These are phyloP conservation scores for Limnephilus auricula DNA, from an alignment of 2,888 invertebrate species.

Conservation along the genomic window DNA sequence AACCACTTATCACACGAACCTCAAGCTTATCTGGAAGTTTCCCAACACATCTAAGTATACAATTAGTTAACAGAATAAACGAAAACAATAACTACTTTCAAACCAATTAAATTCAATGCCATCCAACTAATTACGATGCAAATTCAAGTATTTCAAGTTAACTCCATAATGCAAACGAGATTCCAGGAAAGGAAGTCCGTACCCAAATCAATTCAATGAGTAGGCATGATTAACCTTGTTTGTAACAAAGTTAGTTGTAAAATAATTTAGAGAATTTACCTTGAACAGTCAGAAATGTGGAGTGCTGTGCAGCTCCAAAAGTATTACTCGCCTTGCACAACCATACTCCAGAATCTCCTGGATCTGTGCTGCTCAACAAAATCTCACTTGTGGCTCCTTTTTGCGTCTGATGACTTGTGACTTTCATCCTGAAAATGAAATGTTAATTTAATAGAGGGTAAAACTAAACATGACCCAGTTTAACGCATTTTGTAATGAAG, in stretches of 20 bases:
- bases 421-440: conserved; percentile 70
- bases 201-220: neutral
- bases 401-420: conserved; percentile 72
- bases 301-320: conserved; percentile 73
- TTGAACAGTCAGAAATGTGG: conserved; percentile 73
- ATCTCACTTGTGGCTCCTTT: conserved; percentile 72
- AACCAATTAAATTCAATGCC: neutral
- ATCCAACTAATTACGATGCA: too few relatives aligned
- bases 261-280: conserved; percentile 68
- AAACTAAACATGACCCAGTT: neutral
- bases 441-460: neutral
- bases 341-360: conserved; percentile 73
- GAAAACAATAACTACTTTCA: neutral
- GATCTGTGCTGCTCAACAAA: conserved; percentile 73
- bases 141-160: neutral
- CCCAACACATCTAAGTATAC: too few relatives aligned
- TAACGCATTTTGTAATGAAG: neutral
- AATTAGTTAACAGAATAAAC: neutral
- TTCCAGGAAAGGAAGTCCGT: neutral
- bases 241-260: neutral
- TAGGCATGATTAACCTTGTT: neutral
- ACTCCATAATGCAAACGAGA: neutral
- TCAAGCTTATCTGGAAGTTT: too few relatives aligned
- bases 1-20: too few relatives aligned
- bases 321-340: conserved; percentile 76